Evolutionary conservation across 2,888 invertebrate genomes (phyloP), one percentile per base, ranked within the genome.

Genomic region (Aspidapion aeneum): DNA sequence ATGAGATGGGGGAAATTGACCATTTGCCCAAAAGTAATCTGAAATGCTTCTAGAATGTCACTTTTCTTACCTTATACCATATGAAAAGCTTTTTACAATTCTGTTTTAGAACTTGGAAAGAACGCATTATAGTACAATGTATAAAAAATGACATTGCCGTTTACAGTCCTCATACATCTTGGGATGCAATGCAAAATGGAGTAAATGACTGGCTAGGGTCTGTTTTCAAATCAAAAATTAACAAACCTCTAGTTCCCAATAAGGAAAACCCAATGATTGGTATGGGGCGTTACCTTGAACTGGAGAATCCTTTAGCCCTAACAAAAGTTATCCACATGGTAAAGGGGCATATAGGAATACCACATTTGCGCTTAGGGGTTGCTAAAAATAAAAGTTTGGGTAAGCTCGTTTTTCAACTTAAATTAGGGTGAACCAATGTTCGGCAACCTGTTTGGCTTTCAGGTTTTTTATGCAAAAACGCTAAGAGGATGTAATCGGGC

Each of bases 181-280:
- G 94, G 87, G 98, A 98, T 80, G 85, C 89, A 49, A 85, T 93
- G 2, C 78, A 82, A 63, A 91, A 90, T 5, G 97, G 97, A 1
- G 91, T 97, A 0, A 96, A 94, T 75, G 96, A 97, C 78, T 96
- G 96, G 96, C 82, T 98, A n/a, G 88, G 90, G 2, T 83, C 85
- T 56, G 86, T 89, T 51, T 62, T 67, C 64, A 73, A 77, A 66
- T 80, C 76, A 3, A 63, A 59, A 56, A 56, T 21, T 17, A 69
- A 62, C 48, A 70, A 63, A 64, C 74, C 76, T 12, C 70, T 76
- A 52, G 50, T 77, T 21, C 66, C 66, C 18, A 71, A 70, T 21
- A 78, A 80, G 35, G 72, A 72, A 55, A 77, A 83, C 65, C 81
- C 83, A 1, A 71, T 75, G 54, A 77, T 80, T 21, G 86, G 86